phyloP scores from a whole-genome alignment of 2,797 vertebrate species.

The Thaleichthys pacificus region DNA sequence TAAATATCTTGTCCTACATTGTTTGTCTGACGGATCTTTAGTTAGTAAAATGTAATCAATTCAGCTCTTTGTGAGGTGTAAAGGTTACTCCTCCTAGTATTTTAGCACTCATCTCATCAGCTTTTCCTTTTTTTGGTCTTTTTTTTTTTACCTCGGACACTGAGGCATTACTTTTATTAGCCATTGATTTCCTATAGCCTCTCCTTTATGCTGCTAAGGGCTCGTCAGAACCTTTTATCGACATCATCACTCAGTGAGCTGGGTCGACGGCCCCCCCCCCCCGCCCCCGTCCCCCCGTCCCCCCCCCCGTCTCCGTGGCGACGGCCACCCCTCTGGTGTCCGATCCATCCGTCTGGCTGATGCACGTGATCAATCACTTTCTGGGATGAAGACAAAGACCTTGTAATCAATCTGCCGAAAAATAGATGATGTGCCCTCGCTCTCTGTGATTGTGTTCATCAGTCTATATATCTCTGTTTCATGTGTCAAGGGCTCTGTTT shows the following conservation, averaged over 20 bases:
- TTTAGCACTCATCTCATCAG: constrained; percentile 10
- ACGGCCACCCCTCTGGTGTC: constrained; percentile 38
- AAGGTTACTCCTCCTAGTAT: constrained; percentile 8
- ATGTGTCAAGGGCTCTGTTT: not conserved
- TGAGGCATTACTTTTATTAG: constrained; percentile 63
- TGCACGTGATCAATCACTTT: constrained; percentile 56
- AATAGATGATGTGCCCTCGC: constrained; percentile 41
- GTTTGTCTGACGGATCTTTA: not conserved
- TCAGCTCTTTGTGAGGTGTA: not conserved
- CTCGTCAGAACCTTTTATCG: constrained; percentile 64
- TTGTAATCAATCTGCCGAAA: constrained; percentile 49
- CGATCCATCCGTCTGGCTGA: constrained; percentile 47
- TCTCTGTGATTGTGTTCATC: constrained; percentile 32
- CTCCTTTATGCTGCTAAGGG: constrained; percentile 35
- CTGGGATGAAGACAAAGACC: constrained; percentile 45
- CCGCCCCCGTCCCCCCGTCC: too few relatives aligned
- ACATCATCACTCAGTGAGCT: constrained; percentile 58
- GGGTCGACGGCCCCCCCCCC: too few relatives aligned
- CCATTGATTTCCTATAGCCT: constrained; percentile 64
- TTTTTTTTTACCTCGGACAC: constrained; percentile 16
- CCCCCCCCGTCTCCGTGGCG: constrained; percentile 53
- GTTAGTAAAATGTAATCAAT: constrained; percentile 13
- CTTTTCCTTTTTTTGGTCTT: constrained; percentile 10
- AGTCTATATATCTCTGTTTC: constrained; percentile 18
- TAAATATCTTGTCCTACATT: not conserved